phyloP scores from a whole-genome alignment of 2,888 invertebrate genomes.

The Tillus elongatus region DNA sequence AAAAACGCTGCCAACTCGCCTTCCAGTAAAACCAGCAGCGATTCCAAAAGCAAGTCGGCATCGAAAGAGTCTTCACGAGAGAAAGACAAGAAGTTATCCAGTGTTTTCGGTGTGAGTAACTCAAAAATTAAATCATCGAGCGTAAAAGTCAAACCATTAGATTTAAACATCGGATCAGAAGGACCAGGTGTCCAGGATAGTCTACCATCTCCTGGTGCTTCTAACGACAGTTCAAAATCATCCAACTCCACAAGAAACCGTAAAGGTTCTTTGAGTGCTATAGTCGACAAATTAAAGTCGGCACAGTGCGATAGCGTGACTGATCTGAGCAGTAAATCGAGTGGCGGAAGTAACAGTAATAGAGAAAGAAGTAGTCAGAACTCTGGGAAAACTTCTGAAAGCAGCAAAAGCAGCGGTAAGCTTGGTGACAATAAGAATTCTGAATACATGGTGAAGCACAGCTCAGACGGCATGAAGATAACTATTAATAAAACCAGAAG shows the following conservation, averaged over 20 bases:
- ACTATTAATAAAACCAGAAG: slow-evolving; percentile 83
- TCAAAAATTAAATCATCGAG: slow-evolving; percentile 51
- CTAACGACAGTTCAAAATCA: slow-evolving; percentile 51
- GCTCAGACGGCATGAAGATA: slow-evolving; percentile 81
- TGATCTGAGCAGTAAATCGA: slow-evolving; percentile 43
- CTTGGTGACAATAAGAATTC: slow-evolving; percentile 43
- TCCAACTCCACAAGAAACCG: slow-evolving; percentile 56
- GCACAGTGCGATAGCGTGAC: slow-evolving; percentile 57
- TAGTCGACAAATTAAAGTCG: slow-evolving; percentile 77
- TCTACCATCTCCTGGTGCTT: slow-evolving; percentile 47
- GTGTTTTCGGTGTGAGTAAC: slow-evolving; percentile 23
- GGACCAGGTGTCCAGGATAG: slow-evolving; percentile 32
- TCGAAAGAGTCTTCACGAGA: slow-evolving; percentile 43
- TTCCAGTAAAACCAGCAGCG: slow-evolving; percentile 53
- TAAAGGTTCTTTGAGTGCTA: slow-evolving; percentile 70
- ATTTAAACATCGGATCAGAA: slow-evolving; percentile 39
- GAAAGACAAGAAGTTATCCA: slow-evolving; percentile 39
- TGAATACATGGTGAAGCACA: slow-evolving; percentile 84
- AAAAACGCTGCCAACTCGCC: slow-evolving; percentile 72
- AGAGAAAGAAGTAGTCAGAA: slow-evolving; percentile 21
- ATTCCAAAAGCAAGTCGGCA: slow-evolving; percentile 45
- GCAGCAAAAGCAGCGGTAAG: slow-evolving; percentile 26
- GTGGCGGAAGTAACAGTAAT: slow-evolving; percentile 41
- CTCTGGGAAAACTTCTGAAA: slow-evolving; percentile 29
- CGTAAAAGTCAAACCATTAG: slow-evolving; percentile 59